phyloP scores from a whole-genome alignment of 1,140 invertebrate genomes.

The Platyura marginata region DNA sequence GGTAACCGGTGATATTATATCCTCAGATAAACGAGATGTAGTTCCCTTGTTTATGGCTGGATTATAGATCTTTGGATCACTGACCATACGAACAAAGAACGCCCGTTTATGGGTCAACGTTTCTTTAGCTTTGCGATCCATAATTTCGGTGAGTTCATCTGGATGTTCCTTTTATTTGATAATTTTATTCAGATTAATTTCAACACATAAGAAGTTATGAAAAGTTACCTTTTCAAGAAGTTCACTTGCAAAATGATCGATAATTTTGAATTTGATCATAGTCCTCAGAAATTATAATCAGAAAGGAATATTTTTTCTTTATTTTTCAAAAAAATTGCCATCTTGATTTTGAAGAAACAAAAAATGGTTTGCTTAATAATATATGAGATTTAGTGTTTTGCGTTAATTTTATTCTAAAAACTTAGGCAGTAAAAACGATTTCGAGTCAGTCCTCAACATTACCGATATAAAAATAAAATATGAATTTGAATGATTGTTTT shows the following conservation, averaged over 20 bases:
- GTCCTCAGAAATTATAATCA: no score
- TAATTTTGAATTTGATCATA: no score
- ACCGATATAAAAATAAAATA: no score
- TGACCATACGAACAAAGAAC: conserved; percentile 93
- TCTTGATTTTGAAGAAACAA: no score
- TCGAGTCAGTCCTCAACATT: no score
- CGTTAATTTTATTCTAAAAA: no score
- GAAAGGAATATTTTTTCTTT: no score
- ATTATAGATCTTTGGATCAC: conserved; percentile 91
- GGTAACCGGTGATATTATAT: conserved; percentile 23
- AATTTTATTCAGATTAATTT: background rate
- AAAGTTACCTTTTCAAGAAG: conserved; percentile 36
- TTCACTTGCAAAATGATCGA: conserved; percentile 68
- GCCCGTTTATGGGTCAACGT: conserved; percentile 76
- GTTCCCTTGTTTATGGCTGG: conserved; percentile 61
- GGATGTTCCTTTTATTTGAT: conserved; percentile 32
- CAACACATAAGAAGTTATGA: background rate
- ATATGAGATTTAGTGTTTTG: no score
- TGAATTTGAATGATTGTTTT: no score
- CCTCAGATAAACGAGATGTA: conserved; percentile 28
- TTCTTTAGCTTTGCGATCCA: conserved; percentile 43
- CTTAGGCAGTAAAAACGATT: no score
- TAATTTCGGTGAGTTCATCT: conserved; percentile 45
- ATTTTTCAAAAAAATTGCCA: no score
- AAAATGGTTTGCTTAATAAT: no score